These are phyloP conservation scores for Acrocephalus kingi DNA, from an alignment of 2,113 vertebrate species.

Conservation along the genomic window DNA sequence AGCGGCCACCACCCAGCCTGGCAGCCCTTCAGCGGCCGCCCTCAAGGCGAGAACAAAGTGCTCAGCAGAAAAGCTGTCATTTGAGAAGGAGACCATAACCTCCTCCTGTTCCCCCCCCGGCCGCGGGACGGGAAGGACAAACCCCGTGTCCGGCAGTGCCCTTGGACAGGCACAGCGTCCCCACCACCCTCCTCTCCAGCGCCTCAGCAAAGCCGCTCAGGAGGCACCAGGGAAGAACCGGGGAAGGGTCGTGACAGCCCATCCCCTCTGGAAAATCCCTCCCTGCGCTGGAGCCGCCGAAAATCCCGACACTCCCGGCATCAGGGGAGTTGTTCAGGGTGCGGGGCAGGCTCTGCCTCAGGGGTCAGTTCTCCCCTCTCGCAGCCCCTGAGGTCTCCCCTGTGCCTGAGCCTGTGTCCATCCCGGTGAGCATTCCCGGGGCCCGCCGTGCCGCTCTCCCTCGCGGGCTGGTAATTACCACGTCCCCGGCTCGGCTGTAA, in stretches of 20 bases:
- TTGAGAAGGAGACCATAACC: not conserved
- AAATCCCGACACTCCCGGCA: fast-evolving
- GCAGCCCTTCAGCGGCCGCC: not conserved
- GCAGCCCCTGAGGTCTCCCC: not conserved
- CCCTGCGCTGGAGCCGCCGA: not conserved
- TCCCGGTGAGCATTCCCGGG: not conserved
- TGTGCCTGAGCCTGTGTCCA: not conserved
- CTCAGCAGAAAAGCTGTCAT: conserved; percentile 36
- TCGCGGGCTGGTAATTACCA: conserved; percentile 13
- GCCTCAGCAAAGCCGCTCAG: not conserved
- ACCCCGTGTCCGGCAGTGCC: not conserved
- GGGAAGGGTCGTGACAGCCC: too few species aligned
- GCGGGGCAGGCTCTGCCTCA: not conserved
- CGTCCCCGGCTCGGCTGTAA: not conserved
- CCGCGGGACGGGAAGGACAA: not conserved
- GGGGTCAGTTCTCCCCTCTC: not conserved
- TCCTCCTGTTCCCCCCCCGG: not conserved
- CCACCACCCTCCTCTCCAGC: not conserved
- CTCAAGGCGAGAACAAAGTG: not conserved
- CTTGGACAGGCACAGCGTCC: not conserved
- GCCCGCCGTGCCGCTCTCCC: not conserved
- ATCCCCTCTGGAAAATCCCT: not conserved
- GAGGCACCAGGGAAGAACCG: not conserved
- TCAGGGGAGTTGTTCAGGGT: fast-evolving
- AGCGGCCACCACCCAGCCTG: not conserved